A percentile compares a stretch with the other conserved stretches of the same genome.
These are phyloP conservation scores for Phrynocephalus vlangalii DNA, from an alignment of 2,797 vertebrate species.

Conservation along the genomic window DNA sequence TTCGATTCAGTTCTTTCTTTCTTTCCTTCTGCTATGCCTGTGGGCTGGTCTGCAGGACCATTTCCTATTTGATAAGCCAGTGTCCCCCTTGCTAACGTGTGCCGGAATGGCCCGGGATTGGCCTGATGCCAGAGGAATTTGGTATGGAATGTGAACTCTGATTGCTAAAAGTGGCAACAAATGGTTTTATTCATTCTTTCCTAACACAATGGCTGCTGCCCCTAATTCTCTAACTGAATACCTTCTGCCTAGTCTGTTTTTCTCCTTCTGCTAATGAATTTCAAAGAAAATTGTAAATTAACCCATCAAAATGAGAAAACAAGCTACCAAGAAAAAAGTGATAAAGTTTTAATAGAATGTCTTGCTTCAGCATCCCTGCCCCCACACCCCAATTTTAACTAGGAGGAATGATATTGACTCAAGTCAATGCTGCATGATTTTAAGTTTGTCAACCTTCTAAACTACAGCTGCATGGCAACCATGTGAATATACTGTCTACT, in stretches of 20 bases:
- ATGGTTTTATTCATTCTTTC: conserved; percentile 31
- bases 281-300: background rate
- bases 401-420: background rate
- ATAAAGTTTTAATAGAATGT: background rate
- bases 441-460: background rate
- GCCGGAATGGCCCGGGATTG: conserved; percentile 96
- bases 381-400: background rate
- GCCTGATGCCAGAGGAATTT: conserved; percentile 94
- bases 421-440: background rate
- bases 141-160: conserved; percentile 78
- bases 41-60: conserved; percentile 83
- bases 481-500: background rate
- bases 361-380: background rate
- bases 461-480: background rate
- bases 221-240: conserved; percentile 55
- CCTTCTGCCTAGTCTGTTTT: background rate
- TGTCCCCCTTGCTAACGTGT: conserved; percentile 91
- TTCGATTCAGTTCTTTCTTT: background rate
- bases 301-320: background rate
- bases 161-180: conserved; percentile 25
- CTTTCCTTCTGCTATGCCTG: conserved; percentile 37
- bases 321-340: background rate
- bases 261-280: background rate
- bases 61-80: conserved; percentile 95
- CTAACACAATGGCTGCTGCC: conserved; percentile 58